Evolutionary conservation across 2,113 vertebrate genomes (phyloP).

Genomic region (Lepisosteus osseus): DNA sequence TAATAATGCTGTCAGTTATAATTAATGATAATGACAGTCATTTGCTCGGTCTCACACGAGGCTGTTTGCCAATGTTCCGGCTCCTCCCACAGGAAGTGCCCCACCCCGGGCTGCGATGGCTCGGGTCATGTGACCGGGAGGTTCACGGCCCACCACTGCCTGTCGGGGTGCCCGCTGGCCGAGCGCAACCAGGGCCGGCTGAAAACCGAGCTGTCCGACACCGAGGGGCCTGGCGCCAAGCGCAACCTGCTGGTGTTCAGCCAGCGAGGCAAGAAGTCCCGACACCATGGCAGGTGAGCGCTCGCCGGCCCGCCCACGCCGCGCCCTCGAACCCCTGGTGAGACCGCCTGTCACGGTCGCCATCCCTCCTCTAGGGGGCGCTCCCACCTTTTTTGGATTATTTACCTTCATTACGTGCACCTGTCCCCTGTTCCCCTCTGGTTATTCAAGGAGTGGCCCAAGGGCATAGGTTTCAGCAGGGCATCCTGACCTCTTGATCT

Average conservation of each 20-base stretch:
- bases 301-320: neutral
- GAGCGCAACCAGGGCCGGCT: conserved; percentile 92
- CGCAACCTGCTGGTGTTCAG: conserved; percentile 80
- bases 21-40: no score
- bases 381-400: no score
- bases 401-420: no score
- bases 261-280: conserved; percentile 83
- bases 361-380: no score
- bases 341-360: neutral
- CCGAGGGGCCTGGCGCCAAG: conserved; percentile 73
- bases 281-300: conserved; percentile 86
- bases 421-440: no score
- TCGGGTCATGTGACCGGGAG: conserved; percentile 94
- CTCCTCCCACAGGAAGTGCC: conserved; percentile 81
- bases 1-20: no score
- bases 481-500: no score
- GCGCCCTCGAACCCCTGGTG: no score
- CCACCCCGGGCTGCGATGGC: conserved; percentile 93
- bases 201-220: conserved; percentile 84
- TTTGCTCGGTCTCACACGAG: no score
- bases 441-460: no score
- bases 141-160: conserved; percentile 95
- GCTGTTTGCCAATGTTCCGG: neutral
- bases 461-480: no score
- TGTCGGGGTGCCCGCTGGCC: conserved; percentile 93